These are phyloP conservation scores for Athene cunicularia DNA, from an alignment of 2,113 vertebrate species.

Conservation along the genomic window DNA sequence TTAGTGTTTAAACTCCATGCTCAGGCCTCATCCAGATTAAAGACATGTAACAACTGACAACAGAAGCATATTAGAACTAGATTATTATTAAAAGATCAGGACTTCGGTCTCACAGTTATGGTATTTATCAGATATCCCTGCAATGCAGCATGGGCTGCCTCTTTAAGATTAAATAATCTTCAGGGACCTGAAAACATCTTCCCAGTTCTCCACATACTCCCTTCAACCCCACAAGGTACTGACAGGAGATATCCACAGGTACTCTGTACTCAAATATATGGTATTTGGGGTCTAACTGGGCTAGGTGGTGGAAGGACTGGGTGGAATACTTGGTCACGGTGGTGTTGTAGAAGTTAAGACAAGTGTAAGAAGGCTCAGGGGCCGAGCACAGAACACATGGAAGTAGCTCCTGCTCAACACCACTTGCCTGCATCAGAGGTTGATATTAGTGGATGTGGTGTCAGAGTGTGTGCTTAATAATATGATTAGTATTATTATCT, in stretches of 20 bases:
- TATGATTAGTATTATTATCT: background rate
- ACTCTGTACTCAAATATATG: background rate
- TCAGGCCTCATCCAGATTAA: background rate
- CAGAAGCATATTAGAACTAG: background rate
- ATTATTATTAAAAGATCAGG: background rate
- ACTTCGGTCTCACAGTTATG: background rate
- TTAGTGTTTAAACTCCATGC: background rate
- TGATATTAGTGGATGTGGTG: background rate
- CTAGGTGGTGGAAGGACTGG: background rate
- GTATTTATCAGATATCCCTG: background rate
- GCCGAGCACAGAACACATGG: background rate
- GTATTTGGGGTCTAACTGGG: background rate
- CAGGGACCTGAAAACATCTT: background rate
- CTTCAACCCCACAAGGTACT: background rate
- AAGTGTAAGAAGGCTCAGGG: background rate
- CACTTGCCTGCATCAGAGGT: background rate
- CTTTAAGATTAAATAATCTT: background rate
- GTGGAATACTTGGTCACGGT: background rate
- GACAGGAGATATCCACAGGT: background rate
- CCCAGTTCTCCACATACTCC: background rate
- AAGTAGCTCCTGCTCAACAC: background rate
- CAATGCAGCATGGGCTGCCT: background rate
- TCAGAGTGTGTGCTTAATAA: background rate
- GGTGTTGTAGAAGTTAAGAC: background rate
- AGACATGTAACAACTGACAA: background rate